These are phyloP conservation scores for Crotalus viridis DNA, from an alignment of 2,113 vertebrate species.

Conservation along the genomic window DNA sequence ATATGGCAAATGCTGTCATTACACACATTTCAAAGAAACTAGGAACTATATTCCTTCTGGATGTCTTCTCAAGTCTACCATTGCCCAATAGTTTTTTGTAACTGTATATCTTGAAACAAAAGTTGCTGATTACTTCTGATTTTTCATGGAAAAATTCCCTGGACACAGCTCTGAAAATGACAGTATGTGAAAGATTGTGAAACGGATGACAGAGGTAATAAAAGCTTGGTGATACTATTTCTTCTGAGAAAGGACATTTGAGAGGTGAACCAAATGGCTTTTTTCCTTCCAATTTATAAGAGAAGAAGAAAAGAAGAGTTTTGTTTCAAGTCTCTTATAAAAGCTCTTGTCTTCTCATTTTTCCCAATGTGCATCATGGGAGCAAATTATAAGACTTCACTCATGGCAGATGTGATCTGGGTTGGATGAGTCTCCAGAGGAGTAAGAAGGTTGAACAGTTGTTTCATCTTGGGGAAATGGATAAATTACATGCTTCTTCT, in stretches of 20 bases:
- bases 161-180: neutral
- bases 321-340: neutral
- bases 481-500: neutral
- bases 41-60: no score
- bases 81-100: neutral
- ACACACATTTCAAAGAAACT: neutral
- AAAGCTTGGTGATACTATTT: neutral
- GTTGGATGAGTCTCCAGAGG: neutral
- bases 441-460: neutral
- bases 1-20: neutral
- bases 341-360: neutral
- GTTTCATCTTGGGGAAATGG: neutral
- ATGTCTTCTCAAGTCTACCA: neutral
- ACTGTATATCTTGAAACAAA: neutral
- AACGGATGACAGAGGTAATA: neutral
- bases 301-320: neutral
- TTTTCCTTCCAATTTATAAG: neutral
- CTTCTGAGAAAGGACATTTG: neutral
- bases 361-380: slow-evolving; percentile 2
- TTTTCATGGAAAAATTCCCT: neutral
- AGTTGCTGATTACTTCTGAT: neutral
- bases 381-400: neutral
- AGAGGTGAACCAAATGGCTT: neutral
- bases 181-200: neutral
- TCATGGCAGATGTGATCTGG: neutral